These are phyloP conservation scores for Oceanodroma leucorhoa DNA, from an alignment of 2,797 vertebrate species.

Conservation along the genomic window DNA sequence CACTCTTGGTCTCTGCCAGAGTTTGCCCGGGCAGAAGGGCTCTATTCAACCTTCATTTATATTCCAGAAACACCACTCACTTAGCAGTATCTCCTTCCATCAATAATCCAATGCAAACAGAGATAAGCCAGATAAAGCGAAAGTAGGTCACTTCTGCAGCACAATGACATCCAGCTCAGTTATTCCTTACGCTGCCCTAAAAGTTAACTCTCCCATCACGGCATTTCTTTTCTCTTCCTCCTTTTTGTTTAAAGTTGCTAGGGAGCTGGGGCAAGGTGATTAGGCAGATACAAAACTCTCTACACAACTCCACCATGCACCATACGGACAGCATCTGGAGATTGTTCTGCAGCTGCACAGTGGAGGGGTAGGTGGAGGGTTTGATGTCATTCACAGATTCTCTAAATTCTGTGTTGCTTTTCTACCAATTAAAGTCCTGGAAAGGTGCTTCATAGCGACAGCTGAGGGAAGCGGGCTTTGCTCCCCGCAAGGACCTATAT, in stretches of 20 bases:
- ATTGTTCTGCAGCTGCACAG: neutral
- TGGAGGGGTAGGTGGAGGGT: neutral
- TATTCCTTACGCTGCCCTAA: neutral
- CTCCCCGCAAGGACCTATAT: neutral
- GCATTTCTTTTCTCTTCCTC: neutral
- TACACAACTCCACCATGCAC: neutral
- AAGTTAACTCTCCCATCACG: neutral
- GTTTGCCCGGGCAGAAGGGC: neutral
- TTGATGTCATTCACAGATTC: neutral
- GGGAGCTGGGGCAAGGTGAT: neutral
- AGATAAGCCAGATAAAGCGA: slow-evolving; percentile 58
- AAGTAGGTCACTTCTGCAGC: slow-evolving; percentile 62
- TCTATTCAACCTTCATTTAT: slow-evolving; percentile 36
- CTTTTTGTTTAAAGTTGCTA: neutral
- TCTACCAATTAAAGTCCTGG: neutral
- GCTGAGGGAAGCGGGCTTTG: neutral
- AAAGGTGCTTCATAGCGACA: neutral
- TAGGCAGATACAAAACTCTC: neutral
- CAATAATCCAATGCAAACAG: slow-evolving; percentile 62
- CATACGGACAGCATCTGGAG: neutral
- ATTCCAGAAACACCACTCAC: slow-evolving; percentile 55
- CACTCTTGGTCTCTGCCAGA: neutral
- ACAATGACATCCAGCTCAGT: slow-evolving; percentile 35
- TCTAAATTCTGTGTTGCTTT: neutral
- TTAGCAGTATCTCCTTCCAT: slow-evolving; percentile 61